Conservation (phyloP, 2,888 invertebrate species). For the Phyllotreta striolata region DNA sequence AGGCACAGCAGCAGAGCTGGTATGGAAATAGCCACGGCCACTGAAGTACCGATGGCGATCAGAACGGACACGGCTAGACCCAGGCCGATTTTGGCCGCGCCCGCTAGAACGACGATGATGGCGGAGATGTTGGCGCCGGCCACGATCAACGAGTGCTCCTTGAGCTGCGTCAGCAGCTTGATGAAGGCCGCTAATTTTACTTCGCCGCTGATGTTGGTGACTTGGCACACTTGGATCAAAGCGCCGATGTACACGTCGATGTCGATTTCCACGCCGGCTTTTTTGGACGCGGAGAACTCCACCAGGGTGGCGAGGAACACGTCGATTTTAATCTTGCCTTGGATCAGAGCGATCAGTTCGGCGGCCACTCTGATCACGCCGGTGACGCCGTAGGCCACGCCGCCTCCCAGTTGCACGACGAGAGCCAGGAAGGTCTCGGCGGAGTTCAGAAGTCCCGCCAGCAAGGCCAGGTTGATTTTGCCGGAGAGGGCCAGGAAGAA, state of each 20-base stretch:
- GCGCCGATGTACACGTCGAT: conserved; percentile 28
- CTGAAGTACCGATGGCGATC: conserved; percentile 17
- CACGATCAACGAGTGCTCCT: conserved; percentile 28
- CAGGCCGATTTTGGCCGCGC: conserved; percentile 14
- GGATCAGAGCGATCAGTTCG: conserved; percentile 24
- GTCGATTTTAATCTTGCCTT: conserved; percentile 30
- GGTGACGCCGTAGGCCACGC: conserved; percentile 34
- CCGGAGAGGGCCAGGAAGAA: conserved; percentile 35
- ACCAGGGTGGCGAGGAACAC: conserved; percentile 32
- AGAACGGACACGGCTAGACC: conserved; percentile 34
- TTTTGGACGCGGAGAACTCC: conserved; percentile 26
- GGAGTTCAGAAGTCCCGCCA: conserved; percentile 32
- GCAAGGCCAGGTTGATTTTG: conserved; percentile 34
- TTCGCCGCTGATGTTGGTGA: conserved; percentile 13
- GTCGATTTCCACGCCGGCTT: conserved; percentile 15
- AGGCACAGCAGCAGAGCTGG: conserved; percentile 32
- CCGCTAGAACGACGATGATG: conserved; percentile 29
- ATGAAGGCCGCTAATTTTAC: conserved; percentile 24
- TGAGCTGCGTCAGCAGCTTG: conserved; percentile 28
- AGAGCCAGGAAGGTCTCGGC: conserved; percentile 28
- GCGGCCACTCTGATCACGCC: conserved; percentile 38
- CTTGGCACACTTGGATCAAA: conserved; percentile 29
- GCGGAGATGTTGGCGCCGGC: conserved; percentile 35
- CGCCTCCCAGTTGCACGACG: conserved; percentile 39
- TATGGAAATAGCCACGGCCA: conserved; percentile 30